These are phyloP conservation scores for Chromis chromis DNA, from an alignment of 2,797 vertebrate genomes.

Conservation along the genomic window DNA sequence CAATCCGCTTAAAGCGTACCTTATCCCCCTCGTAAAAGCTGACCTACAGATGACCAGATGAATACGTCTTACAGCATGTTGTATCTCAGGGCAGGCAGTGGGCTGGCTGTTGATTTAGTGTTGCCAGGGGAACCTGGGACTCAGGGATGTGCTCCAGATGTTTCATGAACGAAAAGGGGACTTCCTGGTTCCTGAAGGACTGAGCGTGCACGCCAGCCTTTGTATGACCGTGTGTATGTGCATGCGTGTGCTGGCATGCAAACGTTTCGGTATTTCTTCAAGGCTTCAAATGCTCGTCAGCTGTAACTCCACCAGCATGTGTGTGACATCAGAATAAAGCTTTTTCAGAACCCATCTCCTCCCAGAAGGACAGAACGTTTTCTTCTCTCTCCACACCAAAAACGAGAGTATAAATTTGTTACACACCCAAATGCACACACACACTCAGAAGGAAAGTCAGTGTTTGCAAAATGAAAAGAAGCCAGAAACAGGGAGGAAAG, in stretches of 20 bases:
- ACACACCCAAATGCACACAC: conserved; percentile 25
- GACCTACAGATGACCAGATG: background rate
- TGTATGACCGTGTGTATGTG: conserved; percentile 5
- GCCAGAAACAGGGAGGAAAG: conserved; percentile 1
- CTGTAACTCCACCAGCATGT: conserved; percentile 51
- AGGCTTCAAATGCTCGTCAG: conserved; percentile 52
- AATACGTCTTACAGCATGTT: conserved; percentile 15
- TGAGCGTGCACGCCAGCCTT: conserved; percentile 39
- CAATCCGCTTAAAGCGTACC: background rate
- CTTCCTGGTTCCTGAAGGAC: conserved; percentile 78
- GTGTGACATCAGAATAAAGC: conserved; percentile 65
- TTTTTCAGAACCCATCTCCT: conserved; percentile 49
- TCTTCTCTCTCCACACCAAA: conserved; percentile 33
- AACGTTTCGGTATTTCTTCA: conserved; percentile 39
- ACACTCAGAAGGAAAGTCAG: background rate
- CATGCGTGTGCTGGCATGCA: background rate
- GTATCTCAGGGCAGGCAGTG: conserved; percentile 48
- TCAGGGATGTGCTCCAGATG: conserved; percentile 81
- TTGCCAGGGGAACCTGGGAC: conserved; percentile 77
- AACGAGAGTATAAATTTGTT: conserved; percentile 15
- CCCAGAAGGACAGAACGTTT: conserved; percentile 48
- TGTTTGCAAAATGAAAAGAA: conserved; percentile 7
- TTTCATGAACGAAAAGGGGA: conserved; percentile 77
- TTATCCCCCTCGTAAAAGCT: background rate
- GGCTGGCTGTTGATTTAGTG: conserved; percentile 76